These are phyloP conservation scores for Drosophila pseudoobscura DNA, from an alignment of 1,140 invertebrate genomes.

Conservation along the genomic window DNA sequence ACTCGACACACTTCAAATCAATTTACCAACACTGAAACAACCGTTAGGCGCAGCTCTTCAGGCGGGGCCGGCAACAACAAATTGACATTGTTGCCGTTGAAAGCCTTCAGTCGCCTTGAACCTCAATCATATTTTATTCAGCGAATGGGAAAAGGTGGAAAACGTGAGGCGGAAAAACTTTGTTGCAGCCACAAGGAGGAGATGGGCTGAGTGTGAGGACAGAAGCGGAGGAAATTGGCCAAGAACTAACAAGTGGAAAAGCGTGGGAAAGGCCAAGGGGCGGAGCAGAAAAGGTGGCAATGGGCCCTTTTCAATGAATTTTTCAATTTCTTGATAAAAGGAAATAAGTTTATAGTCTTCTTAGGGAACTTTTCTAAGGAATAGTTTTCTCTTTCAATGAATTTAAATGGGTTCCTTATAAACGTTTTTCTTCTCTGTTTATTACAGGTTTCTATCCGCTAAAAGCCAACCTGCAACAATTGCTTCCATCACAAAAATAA, in stretches of 20 bases:
- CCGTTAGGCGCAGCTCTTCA: slow-evolving; percentile 38
- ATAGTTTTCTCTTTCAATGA: slow-evolving; percentile 1
- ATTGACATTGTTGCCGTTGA: slow-evolving; percentile 51
- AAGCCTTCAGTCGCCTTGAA: slow-evolving; percentile 47
- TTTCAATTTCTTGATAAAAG: slow-evolving; percentile 15
- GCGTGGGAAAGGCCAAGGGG: slow-evolving; percentile 5
- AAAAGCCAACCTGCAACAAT: slow-evolving; percentile 39
- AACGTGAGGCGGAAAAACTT: slow-evolving; percentile 32
- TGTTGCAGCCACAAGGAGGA: slow-evolving; percentile 6
- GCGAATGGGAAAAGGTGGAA: slow-evolving; percentile 26
- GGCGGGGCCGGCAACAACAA: slow-evolving; percentile 36
- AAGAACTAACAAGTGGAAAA: slow-evolving; percentile 16
- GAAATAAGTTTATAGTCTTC: slow-evolving; percentile 3
- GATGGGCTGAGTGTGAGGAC: neutral
- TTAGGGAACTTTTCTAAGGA: slow-evolving; percentile 5
- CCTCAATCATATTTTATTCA: slow-evolving; percentile 57
- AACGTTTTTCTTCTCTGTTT: neutral
- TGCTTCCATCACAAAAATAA: slow-evolving; percentile 50
- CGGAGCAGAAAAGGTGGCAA: neutral
- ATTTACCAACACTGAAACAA: slow-evolving; percentile 42
- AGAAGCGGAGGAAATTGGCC: slow-evolving; percentile 12
- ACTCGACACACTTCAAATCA: slow-evolving; percentile 32
- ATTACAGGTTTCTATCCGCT: slow-evolving; percentile 39
- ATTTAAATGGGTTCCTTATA: slow-evolving; percentile 3
- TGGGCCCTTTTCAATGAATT: slow-evolving; percentile 31